Evolutionary conservation across 1,140 invertebrate species (phyloP).

Genomic region (Linepithema humile): DNA sequence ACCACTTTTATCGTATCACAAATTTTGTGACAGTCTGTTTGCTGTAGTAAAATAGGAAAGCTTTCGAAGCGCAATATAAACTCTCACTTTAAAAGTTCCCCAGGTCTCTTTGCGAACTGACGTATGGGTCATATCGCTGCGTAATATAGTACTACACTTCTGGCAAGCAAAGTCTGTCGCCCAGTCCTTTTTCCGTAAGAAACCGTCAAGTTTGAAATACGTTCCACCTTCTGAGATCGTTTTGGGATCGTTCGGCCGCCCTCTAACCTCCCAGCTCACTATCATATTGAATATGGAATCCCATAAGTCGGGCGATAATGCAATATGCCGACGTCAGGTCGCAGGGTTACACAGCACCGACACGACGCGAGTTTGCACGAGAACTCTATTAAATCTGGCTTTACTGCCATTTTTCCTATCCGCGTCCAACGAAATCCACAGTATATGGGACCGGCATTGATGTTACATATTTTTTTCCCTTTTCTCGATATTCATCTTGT

Average conservation of each 20-base stretch:
- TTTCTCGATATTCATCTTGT: neutral
- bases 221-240: conserved; percentile 7
- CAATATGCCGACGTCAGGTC: conserved; percentile 78
- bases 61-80: neutral
- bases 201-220: conserved; percentile 42
- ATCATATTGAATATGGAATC: conserved; percentile 79
- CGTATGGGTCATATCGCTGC: conserved; percentile 25
- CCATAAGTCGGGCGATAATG: conserved; percentile 77
- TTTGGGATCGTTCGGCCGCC: conserved; percentile 17
- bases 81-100: conserved; percentile 32
- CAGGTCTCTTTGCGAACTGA: conserved; percentile 13
- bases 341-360: conserved; percentile 56
- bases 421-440: neutral
- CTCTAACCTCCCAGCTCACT: conserved; percentile 42
- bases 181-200: conserved; percentile 20
- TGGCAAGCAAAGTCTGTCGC: neutral
- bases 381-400: conserved; percentile 75
- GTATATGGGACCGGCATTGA: neutral
- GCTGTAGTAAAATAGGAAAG: neutral
- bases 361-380: conserved; percentile 47
- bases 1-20: neutral
- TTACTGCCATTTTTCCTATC: conserved; percentile 59
- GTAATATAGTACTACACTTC: conserved; percentile 48
- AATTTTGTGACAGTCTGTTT: neutral
- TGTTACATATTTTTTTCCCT: neutral